Conservation (phyloP, 2,888 invertebrate species). For the Coleophora deauratella region DNA sequence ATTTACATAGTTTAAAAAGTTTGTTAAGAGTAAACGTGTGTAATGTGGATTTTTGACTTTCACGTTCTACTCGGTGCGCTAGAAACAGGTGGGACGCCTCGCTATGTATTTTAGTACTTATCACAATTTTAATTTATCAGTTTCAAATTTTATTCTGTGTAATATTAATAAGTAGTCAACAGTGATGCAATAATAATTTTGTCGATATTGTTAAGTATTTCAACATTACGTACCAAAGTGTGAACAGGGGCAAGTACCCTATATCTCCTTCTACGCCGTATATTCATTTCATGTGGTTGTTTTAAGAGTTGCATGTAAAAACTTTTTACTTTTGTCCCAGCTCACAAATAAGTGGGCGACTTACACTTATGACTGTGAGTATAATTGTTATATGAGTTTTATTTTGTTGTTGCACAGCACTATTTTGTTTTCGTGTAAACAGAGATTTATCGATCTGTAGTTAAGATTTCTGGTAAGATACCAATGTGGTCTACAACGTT, state of each 20-base stretch:
- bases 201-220: conserved; percentile 28
- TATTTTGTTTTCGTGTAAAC: conserved; percentile 60
- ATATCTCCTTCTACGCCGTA: conserved; percentile 20
- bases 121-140: conserved; percentile 20
- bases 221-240: conserved; percentile 33
- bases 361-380: conserved; percentile 17
- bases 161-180: conserved; percentile 10
- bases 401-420: conserved; percentile 67
- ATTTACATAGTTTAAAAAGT: conserved; percentile 25
- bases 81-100: conserved; percentile 12
- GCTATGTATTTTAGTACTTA: conserved; percentile 33
- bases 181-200: conserved; percentile 27
- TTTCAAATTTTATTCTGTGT: too few relatives aligned
- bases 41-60: too few relatives aligned
- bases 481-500: conserved; percentile 60
- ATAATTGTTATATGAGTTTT: conserved; percentile 42
- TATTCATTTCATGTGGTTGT: conserved; percentile 9
- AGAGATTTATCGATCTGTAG: conserved; percentile 66
- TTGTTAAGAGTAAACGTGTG: too few relatives aligned
- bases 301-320: conserved; percentile 6
- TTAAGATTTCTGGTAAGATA: conserved; percentile 26
- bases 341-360: conserved; percentile 10
- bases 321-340: conserved; percentile 3
- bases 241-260: conserved; percentile 11
- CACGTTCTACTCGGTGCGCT: too few relatives aligned